Base-by-base conservation (phyloP, 2,797 vertebrate species). In the Myripristis jacobus region DNA sequence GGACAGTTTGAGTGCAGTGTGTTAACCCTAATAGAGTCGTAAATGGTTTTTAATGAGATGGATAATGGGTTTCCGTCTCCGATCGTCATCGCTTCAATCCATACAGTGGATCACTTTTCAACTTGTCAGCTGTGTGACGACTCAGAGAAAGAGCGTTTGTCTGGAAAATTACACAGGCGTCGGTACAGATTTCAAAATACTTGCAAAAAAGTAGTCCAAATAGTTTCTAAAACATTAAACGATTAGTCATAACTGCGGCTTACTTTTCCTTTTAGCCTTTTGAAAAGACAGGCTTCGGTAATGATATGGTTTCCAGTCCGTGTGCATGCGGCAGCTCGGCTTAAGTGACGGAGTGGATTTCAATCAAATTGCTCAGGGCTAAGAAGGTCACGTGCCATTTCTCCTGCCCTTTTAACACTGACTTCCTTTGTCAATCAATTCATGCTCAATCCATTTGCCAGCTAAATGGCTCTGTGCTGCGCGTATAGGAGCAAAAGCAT, bases 241-340 rank as follows among this genome's bases (percentile, higher is more conserved):
- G 3, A 81, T 55, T 34, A 8, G 22, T 16, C 19, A 2, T 72
- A 75, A 86, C 77, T 54, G 18, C 9, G 3, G 21, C 47, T 87
- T 71, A 80, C n/a, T 46, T 9, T 56, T 50, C 16, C 1, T 31
- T n/a, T 15, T 21, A 10, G 36, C 51, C 48, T 59, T 64, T 77
- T 57, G 60, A 43, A 69, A 38, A 19, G 47, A 72, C 25, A 21
- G 34, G 43, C 60, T 41, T 43, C 50, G 63, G 24, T 1, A 29
- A 16, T 86, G 70, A 81, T 65, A 50, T 24, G 3, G 73, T 82
- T 75, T 67, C 59, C 64, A 57, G 1, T 74, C 24, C 63, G 64
- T 57, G 51, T 59, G 52, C 59, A 43, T 13, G 56, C 56, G 27
- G 44, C 0, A 52, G 71, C 36, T 8, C 19, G 36, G 62, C 34